Conservation (phyloP, 2,888 invertebrate genomes). For the Ashinkailepas kermadecensis region DNA sequence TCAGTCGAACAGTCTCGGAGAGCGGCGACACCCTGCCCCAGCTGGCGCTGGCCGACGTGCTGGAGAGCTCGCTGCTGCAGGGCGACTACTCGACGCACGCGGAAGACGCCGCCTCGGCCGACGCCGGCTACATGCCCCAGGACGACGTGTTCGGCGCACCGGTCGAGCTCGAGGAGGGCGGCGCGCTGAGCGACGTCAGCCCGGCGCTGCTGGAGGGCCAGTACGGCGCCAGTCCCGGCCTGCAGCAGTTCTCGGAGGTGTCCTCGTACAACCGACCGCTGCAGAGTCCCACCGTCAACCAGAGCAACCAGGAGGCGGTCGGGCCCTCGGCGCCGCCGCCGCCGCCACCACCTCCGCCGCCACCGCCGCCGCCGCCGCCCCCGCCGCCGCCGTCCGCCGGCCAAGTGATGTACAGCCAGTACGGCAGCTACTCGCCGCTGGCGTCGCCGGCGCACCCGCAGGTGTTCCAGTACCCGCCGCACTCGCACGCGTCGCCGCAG, state of each 20-base stretch:
- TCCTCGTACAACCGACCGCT: slow-evolving; percentile 21
- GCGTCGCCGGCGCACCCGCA: slow-evolving; percentile 2
- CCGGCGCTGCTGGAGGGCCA: neutral
- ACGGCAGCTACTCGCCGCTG: slow-evolving; percentile 11
- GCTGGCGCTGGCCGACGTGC: slow-evolving; percentile 42
- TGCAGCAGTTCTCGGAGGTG: slow-evolving; percentile 20
- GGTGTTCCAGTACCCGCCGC: slow-evolving; percentile 17
- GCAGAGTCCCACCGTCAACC: slow-evolving; percentile 22
- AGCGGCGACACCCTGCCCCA: slow-evolving; percentile 46
- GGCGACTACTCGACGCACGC: slow-evolving; percentile 49
- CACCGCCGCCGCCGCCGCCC: neutral
- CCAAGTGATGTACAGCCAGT: neutral
- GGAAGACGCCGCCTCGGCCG: neutral
- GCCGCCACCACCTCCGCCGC: neutral
- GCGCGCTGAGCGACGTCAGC: neutral
- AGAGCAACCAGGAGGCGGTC: slow-evolving; percentile 23
- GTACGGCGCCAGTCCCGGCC: neutral
- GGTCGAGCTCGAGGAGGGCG: neutral
- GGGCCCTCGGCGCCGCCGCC: neutral
- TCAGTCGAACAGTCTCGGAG: slow-evolving; percentile 36
- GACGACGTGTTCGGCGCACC: neutral
- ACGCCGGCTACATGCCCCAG: neutral
- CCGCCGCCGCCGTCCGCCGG: neutral
- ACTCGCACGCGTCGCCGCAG: neutral
- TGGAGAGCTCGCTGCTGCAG: slow-evolving; percentile 60